Evolutionary conservation across 2,113 vertebrate genomes (phyloP), one percentile per base, ranked within the genome.

Genomic region (Mastomys natalensis): DNA sequence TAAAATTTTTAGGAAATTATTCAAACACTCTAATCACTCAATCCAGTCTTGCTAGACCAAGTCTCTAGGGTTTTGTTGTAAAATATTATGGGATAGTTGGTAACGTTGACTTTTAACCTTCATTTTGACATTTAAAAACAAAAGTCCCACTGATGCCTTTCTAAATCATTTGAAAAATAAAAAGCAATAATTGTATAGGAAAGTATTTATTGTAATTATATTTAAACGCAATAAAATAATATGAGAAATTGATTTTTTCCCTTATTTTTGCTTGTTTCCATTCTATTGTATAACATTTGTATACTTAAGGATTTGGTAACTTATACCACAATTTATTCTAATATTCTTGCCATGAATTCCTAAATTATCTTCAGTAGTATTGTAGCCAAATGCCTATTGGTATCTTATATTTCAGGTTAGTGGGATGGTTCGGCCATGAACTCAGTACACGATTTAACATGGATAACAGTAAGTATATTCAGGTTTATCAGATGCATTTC

Each of bases 371-470:
- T 29, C 48, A 15, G 21, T 60, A 84, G 55, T 89, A 94, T 87
- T 93, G 1, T 87, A 80, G 6, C 19, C 5, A 92, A 97, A 94
- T 74, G 88, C 9, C 24, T 91, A 72, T 94, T 62, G 8, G 17
- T 90, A 12, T 26, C 86, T 95, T 95, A 82, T 92, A 70, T 97
- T 97, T 96, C 97, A 99, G 99, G 93, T 93, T 99, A 84, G 74
- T 98, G 0, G 99, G 99, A 85, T 99, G 99, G 99, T 99, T 99
- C 99, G 99, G 99, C 26, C 99, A 99, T 73, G 97, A 99, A 22
- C 98, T 99, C 96, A 99, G 98, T 95, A 99, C 99, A 58, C 98
- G 99, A 86, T 99, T 99, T 98, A 94, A 98, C 72, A 99, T 99
- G 99, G 99, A 98, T 89, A 99, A 99, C 58, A 98, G 99, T 99